Percentiles rank a stretch among this genome's conserved stretches.
phyloP scores from a whole-genome alignment of 2,888 invertebrate species.

The Drosophila mulleri region DNA sequence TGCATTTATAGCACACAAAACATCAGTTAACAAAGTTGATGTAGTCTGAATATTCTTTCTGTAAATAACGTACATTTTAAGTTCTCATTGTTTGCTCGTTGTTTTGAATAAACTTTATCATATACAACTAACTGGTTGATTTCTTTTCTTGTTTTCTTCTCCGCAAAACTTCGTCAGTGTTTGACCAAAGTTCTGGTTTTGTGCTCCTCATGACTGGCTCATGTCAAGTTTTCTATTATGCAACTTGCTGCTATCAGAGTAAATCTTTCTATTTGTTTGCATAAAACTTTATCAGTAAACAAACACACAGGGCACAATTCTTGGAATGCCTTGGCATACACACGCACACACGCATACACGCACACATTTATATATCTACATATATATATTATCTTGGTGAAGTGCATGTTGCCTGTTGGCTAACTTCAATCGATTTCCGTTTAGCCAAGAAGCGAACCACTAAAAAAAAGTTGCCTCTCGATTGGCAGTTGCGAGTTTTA shows the following conservation, averaged over 20 bases:
- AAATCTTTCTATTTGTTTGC: constrained; percentile 16
- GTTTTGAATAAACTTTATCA: constrained; percentile 4
- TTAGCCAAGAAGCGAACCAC: constrained; percentile 67
- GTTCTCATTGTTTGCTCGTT: not conserved
- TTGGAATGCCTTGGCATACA: constrained; percentile 20
- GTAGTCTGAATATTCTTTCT: not conserved
- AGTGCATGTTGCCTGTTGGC: constrained; percentile 44
- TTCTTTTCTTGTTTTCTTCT: not conserved
- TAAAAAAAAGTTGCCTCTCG: constrained; percentile 58
- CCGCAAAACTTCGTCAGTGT: not conserved
- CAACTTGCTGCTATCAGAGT: constrained; percentile 26
- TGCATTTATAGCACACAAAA: too few species aligned
- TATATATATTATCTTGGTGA: not conserved
- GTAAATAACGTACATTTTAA: not conserved
- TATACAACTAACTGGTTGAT: not conserved
- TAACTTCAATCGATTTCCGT: constrained; percentile 72
- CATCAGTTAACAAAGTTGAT: not conserved
- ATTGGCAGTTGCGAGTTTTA: constrained; percentile 51
- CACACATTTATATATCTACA: not conserved
- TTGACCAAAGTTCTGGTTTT: constrained; percentile 14
- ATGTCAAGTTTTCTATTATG: constrained; percentile 29
- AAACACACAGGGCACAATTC: constrained; percentile 28
- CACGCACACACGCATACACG: not conserved
- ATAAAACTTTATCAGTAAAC: constrained; percentile 33
- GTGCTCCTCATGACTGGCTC: not conserved